phyloP scores from a whole-genome alignment of 2,888 invertebrate genomes.

The Sepioteuthis lessoniana region DNA sequence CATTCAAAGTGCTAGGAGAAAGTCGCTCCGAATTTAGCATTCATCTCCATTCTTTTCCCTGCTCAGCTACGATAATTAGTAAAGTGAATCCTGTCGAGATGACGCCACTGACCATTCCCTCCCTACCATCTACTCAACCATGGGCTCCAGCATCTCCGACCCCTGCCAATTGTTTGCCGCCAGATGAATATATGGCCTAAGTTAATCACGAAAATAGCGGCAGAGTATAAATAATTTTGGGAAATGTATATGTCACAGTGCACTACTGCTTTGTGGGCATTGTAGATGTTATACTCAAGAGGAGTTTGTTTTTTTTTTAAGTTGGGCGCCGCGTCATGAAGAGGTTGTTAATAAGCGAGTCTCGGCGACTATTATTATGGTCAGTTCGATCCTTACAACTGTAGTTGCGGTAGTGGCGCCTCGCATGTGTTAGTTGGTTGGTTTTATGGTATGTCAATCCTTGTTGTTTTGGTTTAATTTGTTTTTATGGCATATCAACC shows the following conservation, averaged over 20 bases:
- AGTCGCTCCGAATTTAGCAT: constrained; percentile 6
- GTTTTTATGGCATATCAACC: no score
- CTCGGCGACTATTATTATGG: not conserved
- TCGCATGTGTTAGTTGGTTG: no score
- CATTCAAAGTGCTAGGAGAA: not conserved
- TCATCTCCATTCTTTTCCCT: not conserved
- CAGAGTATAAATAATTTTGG: not conserved
- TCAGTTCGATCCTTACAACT: not conserved
- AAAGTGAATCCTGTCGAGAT: not conserved
- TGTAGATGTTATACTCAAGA: not conserved
- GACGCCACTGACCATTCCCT: constrained; percentile 8
- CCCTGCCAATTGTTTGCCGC: not conserved
- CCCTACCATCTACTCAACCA: not conserved
- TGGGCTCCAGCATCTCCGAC: not conserved
- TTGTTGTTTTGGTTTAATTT: no score
- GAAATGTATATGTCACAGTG: not conserved
- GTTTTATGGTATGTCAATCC: no score
- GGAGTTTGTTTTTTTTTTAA: not conserved
- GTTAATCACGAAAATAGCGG: constrained; percentile 1
- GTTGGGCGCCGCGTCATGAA: not conserved
- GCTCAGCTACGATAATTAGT: constrained; percentile 9
- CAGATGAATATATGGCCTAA: not conserved
- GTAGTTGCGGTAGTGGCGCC: no score
- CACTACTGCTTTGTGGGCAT: not conserved
- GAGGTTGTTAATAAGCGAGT: not conserved